Base-by-base conservation (phyloP, 2,888 invertebrate genomes). In the Periphyllus acericola region DNA sequence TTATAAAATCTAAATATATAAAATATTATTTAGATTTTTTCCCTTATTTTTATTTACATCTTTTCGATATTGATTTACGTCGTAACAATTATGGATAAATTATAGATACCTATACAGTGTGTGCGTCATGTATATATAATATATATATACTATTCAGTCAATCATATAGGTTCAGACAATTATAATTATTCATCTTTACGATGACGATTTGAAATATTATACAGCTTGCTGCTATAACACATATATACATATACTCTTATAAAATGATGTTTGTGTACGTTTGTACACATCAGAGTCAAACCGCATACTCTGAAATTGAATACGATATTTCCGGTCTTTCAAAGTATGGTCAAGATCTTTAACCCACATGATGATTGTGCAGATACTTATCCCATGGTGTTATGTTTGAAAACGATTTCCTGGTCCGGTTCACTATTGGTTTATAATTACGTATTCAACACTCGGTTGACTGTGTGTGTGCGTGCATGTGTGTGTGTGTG, bases 391-490 rank as follows among this genome's bases (percentile, higher is more conserved):
- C 36, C 55, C 55, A 74, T 74, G 75, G 36, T n/a, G 55, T 74
- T 83, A 74, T 83, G 55, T 60, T 74, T 60, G 83, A 74, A 74
- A 74, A 74, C 78, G 85, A 86, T 86, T 86, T 86, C 85, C 85
- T 71, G 29, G 29, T 34, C 55, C n/a, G 34, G 19, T 52, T 21
- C 19, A 52, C 71, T 86, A 86, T 86, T 86, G 85, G 71, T 86
- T 86, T 71, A 86, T 86, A 86, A 86, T 86, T 86, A 86, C 52
- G 79, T 86, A 86, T 86, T 86, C 85, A 86, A 75, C 29, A 60
- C 19, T 55, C 29, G 9, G 34, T 21, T 34, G 9, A 25, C 55
- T 55, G 14, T 36, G 29, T 81, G 17, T 4, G 32, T 29, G 36
- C 36, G 14, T 14, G 21, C 0, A 29, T 71, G 71, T 14, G n/a